Evolutionary conservation across 2,113 vertebrate genomes (phyloP).

Genomic region (Paradoxurus hermaphroditus): DNA sequence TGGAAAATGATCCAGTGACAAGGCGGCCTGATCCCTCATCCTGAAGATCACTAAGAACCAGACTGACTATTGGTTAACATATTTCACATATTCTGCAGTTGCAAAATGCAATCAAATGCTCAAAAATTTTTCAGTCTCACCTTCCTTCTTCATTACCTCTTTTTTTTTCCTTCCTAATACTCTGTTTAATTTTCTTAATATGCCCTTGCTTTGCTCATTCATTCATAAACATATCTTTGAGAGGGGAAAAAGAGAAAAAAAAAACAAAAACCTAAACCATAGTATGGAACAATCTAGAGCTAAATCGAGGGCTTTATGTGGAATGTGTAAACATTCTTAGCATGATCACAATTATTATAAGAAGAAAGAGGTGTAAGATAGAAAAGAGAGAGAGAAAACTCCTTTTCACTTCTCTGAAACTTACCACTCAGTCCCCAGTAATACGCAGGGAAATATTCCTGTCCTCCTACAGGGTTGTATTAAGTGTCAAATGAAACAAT

Average conservation of each 20-base stretch:
- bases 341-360: not conserved
- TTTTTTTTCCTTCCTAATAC: not conserved
- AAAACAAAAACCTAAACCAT: not conserved
- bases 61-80: not conserved
- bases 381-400: not conserved
- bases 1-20: not conserved
- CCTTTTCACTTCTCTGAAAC: not conserved
- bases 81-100: not conserved
- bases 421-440: not conserved
- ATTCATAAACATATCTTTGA: not conserved
- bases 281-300: not conserved
- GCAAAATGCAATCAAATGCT: not conserved
- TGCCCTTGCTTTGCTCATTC: not conserved
- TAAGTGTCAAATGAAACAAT: not conserved
- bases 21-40: accelerated
- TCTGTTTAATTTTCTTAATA: not conserved
- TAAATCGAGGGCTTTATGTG: not conserved
- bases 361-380: not conserved
- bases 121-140: not conserved
- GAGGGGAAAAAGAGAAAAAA: not conserved
- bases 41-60: not conserved
- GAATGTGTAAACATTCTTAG: not conserved
- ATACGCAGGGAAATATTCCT: not conserved
- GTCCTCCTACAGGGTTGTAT: not conserved
- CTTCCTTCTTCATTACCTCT: not conserved